Conservation (phyloP, 2,888 invertebrate genomes). For the Falcaria lacertinaria region DNA sequence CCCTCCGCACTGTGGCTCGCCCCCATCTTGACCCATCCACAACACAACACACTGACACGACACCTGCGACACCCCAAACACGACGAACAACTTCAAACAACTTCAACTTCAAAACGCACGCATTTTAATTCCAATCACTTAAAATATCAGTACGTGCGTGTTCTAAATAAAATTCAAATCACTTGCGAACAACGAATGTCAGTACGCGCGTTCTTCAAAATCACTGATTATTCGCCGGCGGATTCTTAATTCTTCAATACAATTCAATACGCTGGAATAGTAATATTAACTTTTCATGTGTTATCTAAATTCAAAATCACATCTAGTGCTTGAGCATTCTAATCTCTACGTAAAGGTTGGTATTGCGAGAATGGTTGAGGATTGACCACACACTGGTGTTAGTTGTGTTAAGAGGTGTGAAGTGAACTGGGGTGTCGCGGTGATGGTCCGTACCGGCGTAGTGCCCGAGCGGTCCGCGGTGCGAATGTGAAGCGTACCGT, state of each 20-base stretch:
- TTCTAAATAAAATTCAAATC: conserved; percentile 1
- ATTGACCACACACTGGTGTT: not conserved
- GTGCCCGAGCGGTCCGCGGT: conserved; percentile 59
- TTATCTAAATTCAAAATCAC: not conserved
- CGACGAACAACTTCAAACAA: conserved; percentile 19
- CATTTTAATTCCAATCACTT: not conserved
- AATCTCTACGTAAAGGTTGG: not conserved
- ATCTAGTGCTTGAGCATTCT: not conserved
- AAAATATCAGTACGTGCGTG: not conserved
- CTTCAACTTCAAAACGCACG: conserved; percentile 6
- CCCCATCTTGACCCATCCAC: conserved; percentile 75
- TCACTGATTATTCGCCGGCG: not conserved
- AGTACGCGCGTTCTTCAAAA: not conserved
- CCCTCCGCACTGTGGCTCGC: conserved; percentile 76
- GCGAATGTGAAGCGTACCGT: conserved; percentile 74
- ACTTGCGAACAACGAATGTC: not conserved
- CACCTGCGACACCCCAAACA: conserved; percentile 51
- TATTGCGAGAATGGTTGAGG: not conserved
- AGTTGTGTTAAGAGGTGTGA: not conserved
- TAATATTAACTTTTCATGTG: not conserved
- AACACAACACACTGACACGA: conserved; percentile 64
- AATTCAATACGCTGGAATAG: not conserved
- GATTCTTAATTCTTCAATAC: not conserved
- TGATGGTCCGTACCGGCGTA: conserved; percentile 47
- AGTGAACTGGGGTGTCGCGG: conserved; percentile 40